A percentile compares a stretch with the other conserved stretches of the same genome.
These are phyloP conservation scores for Parus major DNA, from an alignment of 2,113 vertebrate species.

Conservation along the genomic window DNA sequence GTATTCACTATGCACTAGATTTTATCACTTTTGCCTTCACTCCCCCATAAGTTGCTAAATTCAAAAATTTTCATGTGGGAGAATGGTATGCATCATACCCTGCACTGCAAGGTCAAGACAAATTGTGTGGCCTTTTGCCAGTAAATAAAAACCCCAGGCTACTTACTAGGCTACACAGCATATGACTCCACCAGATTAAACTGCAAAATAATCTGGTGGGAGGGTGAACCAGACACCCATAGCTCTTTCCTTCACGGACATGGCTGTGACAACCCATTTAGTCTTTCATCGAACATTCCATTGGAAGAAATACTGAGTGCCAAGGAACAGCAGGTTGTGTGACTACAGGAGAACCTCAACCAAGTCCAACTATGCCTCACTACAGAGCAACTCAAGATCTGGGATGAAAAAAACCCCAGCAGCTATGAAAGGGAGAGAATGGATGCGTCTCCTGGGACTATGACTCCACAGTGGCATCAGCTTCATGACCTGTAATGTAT, in stretches of 20 bases:
- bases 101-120: background rate
- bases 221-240: background rate
- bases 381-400: background rate
- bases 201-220: background rate
- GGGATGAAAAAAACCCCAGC: background rate
- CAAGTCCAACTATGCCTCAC: background rate
- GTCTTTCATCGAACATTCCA: background rate
- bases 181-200: background rate
- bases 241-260: background rate
- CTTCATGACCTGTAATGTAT: background rate
- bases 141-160: background rate
- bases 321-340: background rate
- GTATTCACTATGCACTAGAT: background rate
- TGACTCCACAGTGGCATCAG: background rate
- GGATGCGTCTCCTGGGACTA: background rate
- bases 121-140: background rate
- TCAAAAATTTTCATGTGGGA: background rate
- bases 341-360: background rate
- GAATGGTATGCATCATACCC: background rate
- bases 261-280: background rate
- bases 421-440: background rate
- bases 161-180: background rate
- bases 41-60: background rate
- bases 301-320: background rate
- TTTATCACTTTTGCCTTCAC: background rate